A percentile compares a stretch with the other conserved stretches of the same genome.
phyloP scores from a whole-genome alignment of 2,888 invertebrate species.

The Endomychus coccineus region DNA sequence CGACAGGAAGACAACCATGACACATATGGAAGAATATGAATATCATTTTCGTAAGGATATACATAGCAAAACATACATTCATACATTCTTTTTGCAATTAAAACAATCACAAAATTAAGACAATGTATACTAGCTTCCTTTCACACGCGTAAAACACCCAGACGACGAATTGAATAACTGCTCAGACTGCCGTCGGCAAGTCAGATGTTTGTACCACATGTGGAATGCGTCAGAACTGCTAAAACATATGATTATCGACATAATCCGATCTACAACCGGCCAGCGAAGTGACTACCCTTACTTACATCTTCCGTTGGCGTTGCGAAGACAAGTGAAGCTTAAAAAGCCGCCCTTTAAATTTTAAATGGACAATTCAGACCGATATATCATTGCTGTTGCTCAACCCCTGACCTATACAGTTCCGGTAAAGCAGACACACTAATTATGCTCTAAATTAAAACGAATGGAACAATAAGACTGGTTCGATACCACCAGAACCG shows the following conservation, averaged over 20 bases:
- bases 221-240: conserved; percentile 14
- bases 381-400: conserved; percentile 10
- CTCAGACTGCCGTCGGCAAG: conserved; percentile 15
- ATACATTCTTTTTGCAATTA: too few species aligned
- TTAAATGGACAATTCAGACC: conserved; percentile 20
- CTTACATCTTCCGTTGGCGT: not conserved
- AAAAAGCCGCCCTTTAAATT: conserved; percentile 22
- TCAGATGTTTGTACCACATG: conserved; percentile 15
- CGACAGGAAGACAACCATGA: too few species aligned
- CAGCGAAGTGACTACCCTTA: not conserved
- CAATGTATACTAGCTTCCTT: conserved; percentile 13
- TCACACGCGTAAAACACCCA: conserved; percentile 18
- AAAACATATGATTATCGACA: not conserved
- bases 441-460: conserved; percentile 23
- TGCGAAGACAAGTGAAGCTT: not conserved
- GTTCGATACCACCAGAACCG: too few species aligned
- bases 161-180: conserved; percentile 19
- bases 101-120: conserved; percentile 5
- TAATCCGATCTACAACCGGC: conserved; percentile 1
- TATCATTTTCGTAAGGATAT: too few species aligned
- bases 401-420: conserved; percentile 24
- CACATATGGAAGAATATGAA: too few species aligned
- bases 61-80: too few species aligned
- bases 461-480: too few species aligned
- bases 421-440: conserved; percentile 22